phyloP scores from a whole-genome alignment of 2,797 vertebrate species.

The Sebastolobus alascanus region DNA sequence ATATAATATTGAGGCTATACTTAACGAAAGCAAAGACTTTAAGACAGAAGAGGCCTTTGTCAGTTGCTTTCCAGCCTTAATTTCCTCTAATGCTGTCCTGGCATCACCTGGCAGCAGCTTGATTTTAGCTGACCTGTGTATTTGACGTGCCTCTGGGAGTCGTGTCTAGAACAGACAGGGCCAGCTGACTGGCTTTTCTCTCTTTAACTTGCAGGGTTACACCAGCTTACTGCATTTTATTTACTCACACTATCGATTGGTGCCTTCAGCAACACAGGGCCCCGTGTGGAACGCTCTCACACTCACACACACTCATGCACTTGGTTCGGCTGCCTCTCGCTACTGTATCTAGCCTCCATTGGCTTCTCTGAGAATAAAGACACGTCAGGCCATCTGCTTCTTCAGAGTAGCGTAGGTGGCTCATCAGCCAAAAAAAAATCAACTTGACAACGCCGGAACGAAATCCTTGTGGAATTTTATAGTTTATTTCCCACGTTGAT shows the following conservation, averaged over 20 bases:
- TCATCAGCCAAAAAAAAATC: conserved; percentile 41
- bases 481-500: conserved; percentile 11
- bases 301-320: conserved; percentile 44
- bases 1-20: conserved; percentile 30
- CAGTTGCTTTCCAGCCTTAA: conserved; percentile 40
- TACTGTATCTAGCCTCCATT: conserved; percentile 56
- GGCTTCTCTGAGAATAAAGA: conserved; percentile 54
- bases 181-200: conserved; percentile 78
- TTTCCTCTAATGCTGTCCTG: conserved; percentile 35
- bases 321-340: conserved; percentile 49
- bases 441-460: conserved; percentile 31
- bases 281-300: conserved; percentile 59
- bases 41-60: conserved; percentile 29
- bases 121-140: conserved; percentile 66
- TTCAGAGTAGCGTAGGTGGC: conserved; percentile 51
- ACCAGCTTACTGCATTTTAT: conserved; percentile 85
- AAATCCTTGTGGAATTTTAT: conserved; percentile 28
- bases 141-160: conserved; percentile 62
- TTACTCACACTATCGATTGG: conserved; percentile 84
- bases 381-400: conserved; percentile 69
- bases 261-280: conserved; percentile 79
- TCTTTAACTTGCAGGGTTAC: conserved; percentile 83
- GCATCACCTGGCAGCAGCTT: conserved; percentile 47
- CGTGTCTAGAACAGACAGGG: conserved; percentile 70
- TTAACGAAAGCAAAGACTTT: conserved; percentile 30